Conservation (phyloP, 2,888 invertebrate species). For the Drosophila emarginata region DNA sequence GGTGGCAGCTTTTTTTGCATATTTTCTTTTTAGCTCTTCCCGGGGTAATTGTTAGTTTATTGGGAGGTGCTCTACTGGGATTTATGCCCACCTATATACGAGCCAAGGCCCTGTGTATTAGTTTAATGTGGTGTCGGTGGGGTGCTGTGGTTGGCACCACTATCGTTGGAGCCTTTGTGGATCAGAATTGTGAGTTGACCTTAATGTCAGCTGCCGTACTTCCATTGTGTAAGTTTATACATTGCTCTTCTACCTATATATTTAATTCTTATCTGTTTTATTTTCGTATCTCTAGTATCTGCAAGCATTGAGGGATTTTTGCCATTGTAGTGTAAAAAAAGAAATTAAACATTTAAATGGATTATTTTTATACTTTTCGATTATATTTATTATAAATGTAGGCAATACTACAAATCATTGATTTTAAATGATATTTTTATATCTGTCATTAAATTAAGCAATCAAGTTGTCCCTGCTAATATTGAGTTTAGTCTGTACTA, state of each 20-base stretch:
- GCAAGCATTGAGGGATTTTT: slow-evolving; percentile 38
- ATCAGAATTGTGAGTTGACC: slow-evolving; percentile 45
- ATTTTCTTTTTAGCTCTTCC: slow-evolving; percentile 55
- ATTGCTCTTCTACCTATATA: too few relatives aligned
- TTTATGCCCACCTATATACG: slow-evolving; percentile 61
- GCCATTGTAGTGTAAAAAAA: slow-evolving; percentile 12
- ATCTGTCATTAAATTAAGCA: too few relatives aligned
- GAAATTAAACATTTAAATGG: too few relatives aligned
- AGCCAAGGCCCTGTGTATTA: slow-evolving; percentile 61
- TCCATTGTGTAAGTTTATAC: slow-evolving; percentile 50
- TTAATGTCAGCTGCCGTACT: slow-evolving; percentile 44
- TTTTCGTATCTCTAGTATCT: slow-evolving; percentile 19
- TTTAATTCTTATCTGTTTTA: too few relatives aligned
- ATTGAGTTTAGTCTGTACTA: too few relatives aligned
- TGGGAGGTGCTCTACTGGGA: slow-evolving; percentile 55
- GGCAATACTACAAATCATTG: too few relatives aligned
- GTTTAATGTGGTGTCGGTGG: slow-evolving; percentile 57
- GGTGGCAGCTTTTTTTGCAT: slow-evolving; percentile 34
- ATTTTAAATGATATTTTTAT: too few relatives aligned
- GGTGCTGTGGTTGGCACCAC: slow-evolving; percentile 55
- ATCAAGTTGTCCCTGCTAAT: too few relatives aligned
- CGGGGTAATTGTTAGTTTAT: slow-evolving; percentile 46
- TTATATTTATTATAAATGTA: too few relatives aligned
- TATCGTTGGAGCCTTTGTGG: slow-evolving; percentile 44
- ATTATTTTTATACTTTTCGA: too few relatives aligned